Conservation (phyloP, 2,797 vertebrate species). For the Pogonophryne albipinna region DNA sequence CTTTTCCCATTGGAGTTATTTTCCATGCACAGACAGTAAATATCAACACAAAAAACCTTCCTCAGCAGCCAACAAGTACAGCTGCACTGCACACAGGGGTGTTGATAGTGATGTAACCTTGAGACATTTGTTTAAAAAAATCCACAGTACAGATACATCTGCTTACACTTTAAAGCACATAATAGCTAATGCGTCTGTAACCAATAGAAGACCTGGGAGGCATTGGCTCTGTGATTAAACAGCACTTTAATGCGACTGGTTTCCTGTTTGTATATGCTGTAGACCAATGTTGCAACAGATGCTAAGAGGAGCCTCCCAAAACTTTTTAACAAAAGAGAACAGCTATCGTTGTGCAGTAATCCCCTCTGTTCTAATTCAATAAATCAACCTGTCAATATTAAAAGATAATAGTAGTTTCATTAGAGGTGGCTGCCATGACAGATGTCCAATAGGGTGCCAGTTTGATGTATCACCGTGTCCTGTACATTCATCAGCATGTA, state of each 20-base stretch:
- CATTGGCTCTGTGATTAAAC: not conserved
- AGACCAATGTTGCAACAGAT: not conserved
- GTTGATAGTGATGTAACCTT: slow-evolving; percentile 23
- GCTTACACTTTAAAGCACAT: slow-evolving; percentile 6
- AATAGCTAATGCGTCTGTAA: slow-evolving; percentile 15
- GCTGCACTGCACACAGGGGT: slow-evolving; percentile 11
- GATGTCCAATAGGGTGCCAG: slow-evolving; percentile 11
- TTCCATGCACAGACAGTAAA: slow-evolving; percentile 13
- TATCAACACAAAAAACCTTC: slow-evolving; percentile 10
- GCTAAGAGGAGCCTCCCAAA: not conserved
- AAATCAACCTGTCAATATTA: not conserved
- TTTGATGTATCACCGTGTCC: slow-evolving; percentile 22
- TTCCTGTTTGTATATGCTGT: slow-evolving; percentile 2
- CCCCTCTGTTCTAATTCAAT: not conserved
- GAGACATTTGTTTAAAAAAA: slow-evolving; percentile 18
- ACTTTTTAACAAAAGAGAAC: not conserved
- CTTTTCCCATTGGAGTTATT: slow-evolving; percentile 35
- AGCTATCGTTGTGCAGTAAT: not conserved
- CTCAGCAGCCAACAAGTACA: slow-evolving; percentile 29
- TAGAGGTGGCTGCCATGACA: slow-evolving; percentile 14
- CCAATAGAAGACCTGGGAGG: slow-evolving; percentile 6
- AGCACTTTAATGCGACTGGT: not conserved
- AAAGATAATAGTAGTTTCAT: not conserved
- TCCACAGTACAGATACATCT: slow-evolving; percentile 1
- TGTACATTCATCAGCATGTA: slow-evolving; percentile 48